Evolutionary conservation across 1,140 invertebrate species (phyloP).

Genomic region (Magallana gigas): DNA sequence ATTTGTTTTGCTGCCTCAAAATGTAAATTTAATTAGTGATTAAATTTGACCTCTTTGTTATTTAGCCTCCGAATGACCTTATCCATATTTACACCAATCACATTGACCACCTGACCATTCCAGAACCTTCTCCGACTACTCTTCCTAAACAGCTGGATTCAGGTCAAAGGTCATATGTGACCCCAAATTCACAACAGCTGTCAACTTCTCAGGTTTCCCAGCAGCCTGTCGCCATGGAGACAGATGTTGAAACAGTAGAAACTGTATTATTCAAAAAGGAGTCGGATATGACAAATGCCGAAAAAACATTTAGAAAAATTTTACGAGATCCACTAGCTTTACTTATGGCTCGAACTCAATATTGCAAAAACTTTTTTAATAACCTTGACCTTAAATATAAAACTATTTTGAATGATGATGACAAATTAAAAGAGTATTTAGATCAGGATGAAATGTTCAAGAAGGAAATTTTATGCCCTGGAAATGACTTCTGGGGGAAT

Average conservation of each 20-base stretch:
- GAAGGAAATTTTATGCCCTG: constrained; percentile 41
- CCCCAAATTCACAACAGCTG: background rate
- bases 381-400: constrained; percentile 1
- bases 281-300: background rate
- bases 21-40: too few species aligned
- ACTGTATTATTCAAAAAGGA: constrained; percentile 41
- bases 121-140: background rate
- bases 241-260: constrained; percentile 33
- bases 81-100: constrained; percentile 46
- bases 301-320: constrained; percentile 41
- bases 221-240: constrained; percentile 27
- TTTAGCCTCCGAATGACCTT: constrained; percentile 45
- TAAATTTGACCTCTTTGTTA: background rate
- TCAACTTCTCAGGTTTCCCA: background rate
- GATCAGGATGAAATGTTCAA: constrained; percentile 32
- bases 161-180: background rate
- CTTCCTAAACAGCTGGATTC: background rate
- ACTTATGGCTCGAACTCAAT: constrained; percentile 34
- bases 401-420: constrained; percentile 35
- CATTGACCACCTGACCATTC: constrained; percentile 21
- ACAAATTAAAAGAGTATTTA: constrained; percentile 36
- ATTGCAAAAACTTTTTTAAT: constrained; percentile 32
- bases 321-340: constrained; percentile 44
- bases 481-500: constrained; percentile 43
- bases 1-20: too few species aligned